Base-by-base conservation (phyloP, 2,888 invertebrate genomes). In the Drepanosiphum platanoidis region DNA sequence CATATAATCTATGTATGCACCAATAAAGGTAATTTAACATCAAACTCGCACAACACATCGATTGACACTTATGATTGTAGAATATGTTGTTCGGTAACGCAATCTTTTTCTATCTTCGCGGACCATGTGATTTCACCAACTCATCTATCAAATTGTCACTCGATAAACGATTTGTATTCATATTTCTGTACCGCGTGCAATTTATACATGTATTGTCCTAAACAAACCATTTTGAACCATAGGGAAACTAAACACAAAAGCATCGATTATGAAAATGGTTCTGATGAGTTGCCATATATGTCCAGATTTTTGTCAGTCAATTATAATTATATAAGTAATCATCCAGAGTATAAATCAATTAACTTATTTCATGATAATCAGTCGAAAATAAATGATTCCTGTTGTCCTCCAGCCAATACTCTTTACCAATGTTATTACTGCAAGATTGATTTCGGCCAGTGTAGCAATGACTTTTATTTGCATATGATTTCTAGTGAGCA, bases 401-500 rank as follows among this genome's bases (percentile, higher is more conserved):
- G n/a, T n/a, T 39, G 39, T 39, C 4, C 9, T 39, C 39, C 9
- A 9, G 4, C 9, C 39, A 39, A 58, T 30, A 46, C 22, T 32
- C 11, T 3, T 3, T 72, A 52, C n/a, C 52, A 75, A 75, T 75
- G 75, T 58, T 9, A 58, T 61, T 7, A 3, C 27, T 75, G 75
- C 22, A 75, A 75, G 36, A 75, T 75, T n/a, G 22, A 58, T 58
- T 75, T 75, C 8, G 22, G n/a, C 34, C n/a, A n/a, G 13, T 8
- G n/a, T n/a, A 8, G n/a, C 36, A 1, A 58, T 58, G 52, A 58
- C 2, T 61, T 36, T 75, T 34, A 58, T 8, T 58, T 58, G 15
- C 75, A 75, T 34, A 27, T 15, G 36, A 75, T 75, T 58, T 75
- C 75, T 32, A 61, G 58, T 58, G 75, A 75, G 27, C 75, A 75